Base-by-base conservation (phyloP, 2,113 vertebrate genomes). In the Orcinus orca region DNA sequence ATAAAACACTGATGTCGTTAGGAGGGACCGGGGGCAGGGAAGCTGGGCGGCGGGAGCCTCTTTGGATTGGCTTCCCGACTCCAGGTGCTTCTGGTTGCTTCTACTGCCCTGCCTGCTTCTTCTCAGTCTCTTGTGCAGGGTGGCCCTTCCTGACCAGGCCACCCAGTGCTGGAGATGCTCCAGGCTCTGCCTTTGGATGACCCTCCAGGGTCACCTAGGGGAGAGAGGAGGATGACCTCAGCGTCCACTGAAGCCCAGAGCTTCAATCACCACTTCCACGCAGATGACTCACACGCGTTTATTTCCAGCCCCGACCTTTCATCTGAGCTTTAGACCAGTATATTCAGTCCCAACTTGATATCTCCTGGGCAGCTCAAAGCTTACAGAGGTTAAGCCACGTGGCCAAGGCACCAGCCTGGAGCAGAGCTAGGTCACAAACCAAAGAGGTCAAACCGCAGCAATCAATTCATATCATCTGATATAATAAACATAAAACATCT, bases 291-390 rank as follows among this genome's bases (percentile, higher is more conserved):
- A 96, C 4, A 4, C 4, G 0, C 0, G 18, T 63, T 58, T 97
- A 96, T 96, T 98, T 97, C 97, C 70, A 96, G 96, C 80, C 84
- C 41, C 87, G 89, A 93, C 92, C 89, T 96, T 91, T 88, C 79
- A 20, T 88, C 92, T 80, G 73, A 97, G 86, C 87, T 76, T 25
- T 63, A 62, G 95, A 50, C 76, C 86, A 41, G 92, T 4, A 26
- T 8, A 74, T 31, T 41, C 44, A 82, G 74, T 38, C 53, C 53
- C 36, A 2, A 41, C 50, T 80, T 85, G 20, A 79, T 47, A 47
- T 25, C 62, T 38, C 47, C 60, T 29, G 60, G 88, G 73, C 0
- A 29, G 50, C 74, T 41, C 0, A 3, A 62, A 15, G 31, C 62
- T 74, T 17, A 36, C 71, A 41, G 90, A 70, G 58, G 33, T 13